Conservation (phyloP, 1,140 invertebrate species). For the Drosophila kohkoa region DNA sequence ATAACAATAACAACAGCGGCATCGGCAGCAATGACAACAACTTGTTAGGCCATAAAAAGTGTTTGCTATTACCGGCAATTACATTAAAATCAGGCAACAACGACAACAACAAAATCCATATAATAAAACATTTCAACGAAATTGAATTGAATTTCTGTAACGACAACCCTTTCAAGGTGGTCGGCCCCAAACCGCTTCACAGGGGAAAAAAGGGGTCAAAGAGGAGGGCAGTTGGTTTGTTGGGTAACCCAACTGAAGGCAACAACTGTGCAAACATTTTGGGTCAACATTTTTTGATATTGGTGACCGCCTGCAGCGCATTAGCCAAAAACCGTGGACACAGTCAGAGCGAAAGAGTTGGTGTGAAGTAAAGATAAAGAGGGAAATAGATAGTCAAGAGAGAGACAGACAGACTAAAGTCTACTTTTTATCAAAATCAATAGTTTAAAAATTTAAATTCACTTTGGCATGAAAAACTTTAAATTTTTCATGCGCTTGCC, state of each 20-base stretch:
- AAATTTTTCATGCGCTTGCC: slow-evolving; percentile 51
- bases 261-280: slow-evolving; percentile 57
- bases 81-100: slow-evolving; percentile 62
- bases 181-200: slow-evolving; percentile 3
- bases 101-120: slow-evolving; percentile 55
- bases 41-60: slow-evolving; percentile 64
- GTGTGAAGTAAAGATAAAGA: background rate
- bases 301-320: slow-evolving; percentile 43
- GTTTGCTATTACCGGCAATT: slow-evolving; percentile 66
- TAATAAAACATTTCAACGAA: slow-evolving; percentile 70
- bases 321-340: slow-evolving; percentile 30
- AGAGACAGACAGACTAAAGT: background rate
- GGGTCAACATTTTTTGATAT: slow-evolving; percentile 57
- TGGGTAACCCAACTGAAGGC: slow-evolving; percentile 31
- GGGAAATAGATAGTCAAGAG: background rate
- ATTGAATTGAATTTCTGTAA: slow-evolving; percentile 65
- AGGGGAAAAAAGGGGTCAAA: background rate
- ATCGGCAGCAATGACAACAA: slow-evolving; percentile 35
- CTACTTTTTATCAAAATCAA: slow-evolving; percentile 41
- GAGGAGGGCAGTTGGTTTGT: slow-evolving; percentile 8
- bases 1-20: slow-evolving; percentile 13
- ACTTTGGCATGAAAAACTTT: slow-evolving; percentile 18
- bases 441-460: slow-evolving; percentile 50
- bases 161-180: slow-evolving; percentile 64
- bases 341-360: background rate